These are phyloP conservation scores for Epinephelus moara DNA, from an alignment of 2,113 vertebrate species.

Conservation along the genomic window DNA sequence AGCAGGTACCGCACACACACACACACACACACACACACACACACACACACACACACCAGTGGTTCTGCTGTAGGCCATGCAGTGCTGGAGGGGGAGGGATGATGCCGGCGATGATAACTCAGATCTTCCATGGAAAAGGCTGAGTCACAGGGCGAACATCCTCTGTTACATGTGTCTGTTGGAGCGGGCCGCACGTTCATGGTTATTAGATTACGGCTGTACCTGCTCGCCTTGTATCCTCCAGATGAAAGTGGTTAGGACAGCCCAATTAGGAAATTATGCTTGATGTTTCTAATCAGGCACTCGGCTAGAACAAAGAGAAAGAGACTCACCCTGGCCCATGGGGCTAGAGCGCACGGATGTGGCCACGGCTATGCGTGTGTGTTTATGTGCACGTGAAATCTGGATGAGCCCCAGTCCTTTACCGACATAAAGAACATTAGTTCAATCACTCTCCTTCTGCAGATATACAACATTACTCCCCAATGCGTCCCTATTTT, in stretches of 20 bases:
- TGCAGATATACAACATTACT: conserved; percentile 53
- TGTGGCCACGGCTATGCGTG: conserved; percentile 29
- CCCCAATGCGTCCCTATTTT: conserved; percentile 12
- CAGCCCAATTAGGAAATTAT: conserved; percentile 78
- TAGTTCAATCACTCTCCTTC: conserved; percentile 46
- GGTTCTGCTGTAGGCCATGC: conserved; percentile 21
- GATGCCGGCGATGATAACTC: conserved; percentile 50
- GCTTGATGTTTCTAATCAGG: conserved; percentile 84
- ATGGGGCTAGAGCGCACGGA: conserved; percentile 40
- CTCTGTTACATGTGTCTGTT: conserved; percentile 56
- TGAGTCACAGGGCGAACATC: conserved; percentile 69
- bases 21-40: background rate
- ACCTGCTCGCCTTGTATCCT: conserved; percentile 77
- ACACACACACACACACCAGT: background rate
- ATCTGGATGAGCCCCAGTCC: conserved; percentile 55
- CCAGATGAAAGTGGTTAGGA: conserved; percentile 84
- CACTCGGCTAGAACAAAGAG: conserved; percentile 78
- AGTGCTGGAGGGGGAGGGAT: background rate
- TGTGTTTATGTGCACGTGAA: conserved; percentile 32
- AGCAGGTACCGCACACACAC: conserved; percentile 12
- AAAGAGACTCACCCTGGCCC: conserved; percentile 63
- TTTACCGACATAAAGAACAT: conserved; percentile 57
- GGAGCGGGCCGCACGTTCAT: conserved; percentile 29
- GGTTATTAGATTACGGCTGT: conserved; percentile 80
- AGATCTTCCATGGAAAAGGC: conserved; percentile 67